Evolutionary conservation across 37 sponge, comb jelly and placozoan species (phyloP), one percentile per base, ranked within the genome.

Genomic region (Aphrocallistes beatrix): DNA sequence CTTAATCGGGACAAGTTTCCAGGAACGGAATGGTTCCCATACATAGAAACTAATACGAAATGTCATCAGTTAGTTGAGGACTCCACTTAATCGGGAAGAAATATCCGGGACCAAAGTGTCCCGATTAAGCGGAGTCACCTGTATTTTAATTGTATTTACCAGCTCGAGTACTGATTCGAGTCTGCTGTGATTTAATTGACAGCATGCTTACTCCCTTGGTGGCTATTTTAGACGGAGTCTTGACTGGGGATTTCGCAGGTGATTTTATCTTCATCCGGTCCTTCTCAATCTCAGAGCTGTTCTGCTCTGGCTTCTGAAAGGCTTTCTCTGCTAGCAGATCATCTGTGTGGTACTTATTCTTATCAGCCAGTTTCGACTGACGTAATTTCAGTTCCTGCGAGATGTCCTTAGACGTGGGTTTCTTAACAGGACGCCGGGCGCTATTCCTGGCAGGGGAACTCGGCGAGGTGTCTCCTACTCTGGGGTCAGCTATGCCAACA

Each of bases 281-380:
- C 34, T 60, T 60, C 75, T 60, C 75, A 60, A 60, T 60, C 75
- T 60, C 75, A 60, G 75, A 60, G n/a, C 75, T 60, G n/a, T 60
- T 60, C 21, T 60, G 75, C 21, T 19, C 75, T 60, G 75, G 75
- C n/a, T 60, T 60, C n/a, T 60, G 75, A 13, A 60, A 60, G 10
- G 75, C 75, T 60, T 60, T 60, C 21, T 60, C 75, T 19, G 75
- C 75, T 1, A 60, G 34, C 8, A 60, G 21, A 60, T 60, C 75
- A 60, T 60, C 75, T 60, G 75, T 60, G n/a, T 60, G 75, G n/a
- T 60, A 60, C n/a, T 60, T 60, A 60, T 60, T 60, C 75, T 60
- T 60, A 60, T 60, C 75, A 60, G 75, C n/a, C 21, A 60, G 34
- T 60, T 60, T 60, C 25, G 21, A 60, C n/a, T 30, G 25, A 21